A percentile compares a stretch with the other conserved stretches of the same genome.
Conservation (phyloP, 2,797 vertebrate genomes). For the Pteropus rufus region DNA sequence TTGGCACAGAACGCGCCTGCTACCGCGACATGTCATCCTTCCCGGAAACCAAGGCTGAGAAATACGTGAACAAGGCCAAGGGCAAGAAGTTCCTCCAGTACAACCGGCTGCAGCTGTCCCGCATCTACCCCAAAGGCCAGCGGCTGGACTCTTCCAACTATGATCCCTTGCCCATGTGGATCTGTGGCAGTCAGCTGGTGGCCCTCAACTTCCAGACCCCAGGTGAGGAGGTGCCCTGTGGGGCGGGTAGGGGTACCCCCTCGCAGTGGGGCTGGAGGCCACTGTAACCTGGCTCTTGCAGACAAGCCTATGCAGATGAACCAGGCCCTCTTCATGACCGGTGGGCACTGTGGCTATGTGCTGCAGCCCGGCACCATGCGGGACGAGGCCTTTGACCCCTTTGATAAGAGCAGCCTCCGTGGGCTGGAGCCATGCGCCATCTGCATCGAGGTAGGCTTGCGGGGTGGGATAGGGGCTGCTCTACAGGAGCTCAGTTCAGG, state of each 20-base stretch:
- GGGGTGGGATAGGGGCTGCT: neutral
- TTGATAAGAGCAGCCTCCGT: conserved; percentile 91
- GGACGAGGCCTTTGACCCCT: conserved; percentile 95
- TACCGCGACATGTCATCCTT: conserved; percentile 99
- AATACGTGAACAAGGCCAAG: conserved; percentile 96
- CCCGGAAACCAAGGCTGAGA: conserved; percentile 98
- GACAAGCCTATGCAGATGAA: conserved; percentile 99
- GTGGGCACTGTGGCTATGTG: conserved; percentile 94
- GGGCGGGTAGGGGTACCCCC: fast-evolving
- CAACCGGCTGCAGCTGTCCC: conserved; percentile 96
- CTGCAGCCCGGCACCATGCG: conserved; percentile 95
- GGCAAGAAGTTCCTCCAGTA: conserved; percentile 99
- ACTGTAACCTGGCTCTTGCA: conserved; percentile 71
- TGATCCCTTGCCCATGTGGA: conserved; percentile 98
- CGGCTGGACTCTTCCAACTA: conserved; percentile 99
- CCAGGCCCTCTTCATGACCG: conserved; percentile 96
- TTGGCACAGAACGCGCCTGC: conserved; percentile 96
- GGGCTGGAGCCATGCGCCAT: conserved; percentile 88
- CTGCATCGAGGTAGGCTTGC: conserved; percentile 89
- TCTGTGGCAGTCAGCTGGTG: conserved; percentile 97
- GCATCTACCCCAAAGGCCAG: conserved; percentile 98
- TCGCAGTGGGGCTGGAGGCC: neutral
- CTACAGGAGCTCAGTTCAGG: neutral
- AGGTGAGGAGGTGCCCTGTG: conserved; percentile 81
- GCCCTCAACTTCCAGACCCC: conserved; percentile 99